Base-by-base conservation (phyloP, 2,888 invertebrate species). In the Caenorhabditis doughertyi region DNA sequence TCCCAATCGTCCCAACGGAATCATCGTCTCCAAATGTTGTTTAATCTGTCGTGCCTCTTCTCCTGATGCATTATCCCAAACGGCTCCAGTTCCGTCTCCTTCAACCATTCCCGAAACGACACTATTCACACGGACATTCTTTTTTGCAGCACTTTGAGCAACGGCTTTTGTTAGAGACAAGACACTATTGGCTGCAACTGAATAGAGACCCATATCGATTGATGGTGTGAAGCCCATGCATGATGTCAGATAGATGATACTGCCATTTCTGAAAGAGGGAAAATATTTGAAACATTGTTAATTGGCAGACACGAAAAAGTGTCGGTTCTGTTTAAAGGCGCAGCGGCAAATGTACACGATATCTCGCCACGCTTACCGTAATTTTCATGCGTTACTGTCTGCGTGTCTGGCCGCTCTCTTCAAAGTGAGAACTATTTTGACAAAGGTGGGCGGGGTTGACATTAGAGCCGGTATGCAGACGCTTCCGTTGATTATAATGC, bases 141-240 rank as follows among this genome's bases (percentile, higher is more conserved):
- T 62, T 35, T 73, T 82, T 2, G 83, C 86, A 0, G 79, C 83
- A 27, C 53, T 56, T 27, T 71, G 62, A 0, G 85, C 73, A 35
- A 84, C 68, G 11, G 81, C 79, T 67, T 88, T 89, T 1, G 84
- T 83, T 44, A 89, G 42, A 0, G 84, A 83, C 18, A 89, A 76
- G 16, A 89, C 73, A 49, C 86, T 82, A n/a, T 88, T 87, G 8
- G 87, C 84, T 16, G 87, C 88, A n/a, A 84, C 81, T 11, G 86
- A 87, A 60, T 81, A 90, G 23, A 90, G 64, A 7, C 90, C 90
- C 55, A 90, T 65, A 70, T 90, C 89, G 18, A 88, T 64, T 47
- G 87, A 86, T 8, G 90, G 87, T 9, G 87, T 79, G 80, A 82
- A 89, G 2, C 87, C 89, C 21, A 88, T 77, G 8, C 73, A 81